Evolutionary conservation across 2,888 invertebrate genomes (phyloP).

Genomic region (Amphimallon solstitiale): DNA sequence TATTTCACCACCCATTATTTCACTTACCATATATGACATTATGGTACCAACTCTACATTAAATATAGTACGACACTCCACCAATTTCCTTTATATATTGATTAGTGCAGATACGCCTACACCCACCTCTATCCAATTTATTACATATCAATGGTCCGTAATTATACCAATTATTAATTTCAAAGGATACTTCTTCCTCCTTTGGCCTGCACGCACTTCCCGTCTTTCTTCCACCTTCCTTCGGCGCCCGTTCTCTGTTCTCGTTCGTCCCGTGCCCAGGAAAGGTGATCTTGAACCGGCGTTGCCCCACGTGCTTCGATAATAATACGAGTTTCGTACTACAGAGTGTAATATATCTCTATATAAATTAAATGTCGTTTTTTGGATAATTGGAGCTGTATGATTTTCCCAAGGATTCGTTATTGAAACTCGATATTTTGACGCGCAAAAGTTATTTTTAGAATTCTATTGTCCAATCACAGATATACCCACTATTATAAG

Average conservation of each 20-base stretch:
- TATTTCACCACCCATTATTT: slow-evolving; percentile 69
- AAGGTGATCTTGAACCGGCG: slow-evolving; percentile 8
- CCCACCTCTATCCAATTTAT: slow-evolving; percentile 12
- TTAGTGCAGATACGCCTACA: background rate
- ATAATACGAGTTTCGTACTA: background rate
- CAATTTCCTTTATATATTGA: slow-evolving; percentile 17
- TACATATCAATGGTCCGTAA: slow-evolving; percentile 17
- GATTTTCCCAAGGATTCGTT: background rate
- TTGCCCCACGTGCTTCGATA: background rate
- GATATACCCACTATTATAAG: too few species aligned
- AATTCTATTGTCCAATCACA: too few species aligned
- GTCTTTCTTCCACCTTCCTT: background rate
- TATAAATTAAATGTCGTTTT: background rate
- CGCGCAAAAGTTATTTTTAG: too few species aligned
- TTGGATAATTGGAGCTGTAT: background rate
- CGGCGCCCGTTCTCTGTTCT: background rate
- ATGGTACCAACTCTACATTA: slow-evolving; percentile 4
- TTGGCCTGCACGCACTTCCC: background rate
- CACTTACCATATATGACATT: slow-evolving; percentile 54
- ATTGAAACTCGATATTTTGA: background rate
- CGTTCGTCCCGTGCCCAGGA: background rate
- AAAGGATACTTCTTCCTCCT: slow-evolving; percentile 6
- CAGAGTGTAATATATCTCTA: background rate
- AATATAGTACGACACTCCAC: background rate
- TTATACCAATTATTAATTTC: background rate